Conservation (phyloP, 2,888 invertebrate genomes). For the Phragmatobia fuliginosa region DNA sequence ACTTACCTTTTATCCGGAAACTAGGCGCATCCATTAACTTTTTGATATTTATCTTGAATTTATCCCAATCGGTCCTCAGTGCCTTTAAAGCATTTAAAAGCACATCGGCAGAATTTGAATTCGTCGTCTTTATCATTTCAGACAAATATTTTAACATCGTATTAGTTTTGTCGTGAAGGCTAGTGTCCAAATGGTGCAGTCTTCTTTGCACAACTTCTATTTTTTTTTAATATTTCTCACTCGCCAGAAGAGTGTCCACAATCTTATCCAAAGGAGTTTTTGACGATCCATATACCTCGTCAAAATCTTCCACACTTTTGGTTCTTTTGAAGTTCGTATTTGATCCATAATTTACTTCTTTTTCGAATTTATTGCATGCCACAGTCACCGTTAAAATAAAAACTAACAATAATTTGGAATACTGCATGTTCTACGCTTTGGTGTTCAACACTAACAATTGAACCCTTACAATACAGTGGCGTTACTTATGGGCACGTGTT, state of each 20-base stretch:
- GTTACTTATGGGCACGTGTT: conserved; percentile 6
- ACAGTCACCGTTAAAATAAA: not conserved
- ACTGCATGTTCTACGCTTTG: conserved; percentile 5
- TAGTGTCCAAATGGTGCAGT: conserved; percentile 66
- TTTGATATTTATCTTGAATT: conserved; percentile 36
- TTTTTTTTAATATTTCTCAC: conserved; percentile 73
- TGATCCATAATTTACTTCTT: not conserved
- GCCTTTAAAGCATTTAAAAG: conserved; percentile 56
- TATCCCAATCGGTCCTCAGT: conserved; percentile 63
- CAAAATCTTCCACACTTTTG: not conserved
- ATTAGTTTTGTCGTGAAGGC: conserved; percentile 69
- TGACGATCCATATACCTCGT: conserved; percentile 45
- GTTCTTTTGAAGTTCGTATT: not conserved
- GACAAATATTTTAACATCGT: conserved; percentile 70
- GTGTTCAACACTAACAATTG: conserved; percentile 8
- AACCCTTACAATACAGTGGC: conserved; percentile 1
- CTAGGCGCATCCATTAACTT: not conserved
- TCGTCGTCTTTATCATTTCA: conserved; percentile 65
- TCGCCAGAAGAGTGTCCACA: conserved; percentile 73
- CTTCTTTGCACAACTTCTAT: conserved; percentile 72
- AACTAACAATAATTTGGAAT: not conserved
- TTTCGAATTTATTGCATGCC: not conserved
- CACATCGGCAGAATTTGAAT: conserved; percentile 45
- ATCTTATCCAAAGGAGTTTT: conserved; percentile 70
- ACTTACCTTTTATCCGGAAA: not conserved